Evolutionary conservation across 2,888 invertebrate genomes (phyloP).

Genomic region (Andrena trimmerana): DNA sequence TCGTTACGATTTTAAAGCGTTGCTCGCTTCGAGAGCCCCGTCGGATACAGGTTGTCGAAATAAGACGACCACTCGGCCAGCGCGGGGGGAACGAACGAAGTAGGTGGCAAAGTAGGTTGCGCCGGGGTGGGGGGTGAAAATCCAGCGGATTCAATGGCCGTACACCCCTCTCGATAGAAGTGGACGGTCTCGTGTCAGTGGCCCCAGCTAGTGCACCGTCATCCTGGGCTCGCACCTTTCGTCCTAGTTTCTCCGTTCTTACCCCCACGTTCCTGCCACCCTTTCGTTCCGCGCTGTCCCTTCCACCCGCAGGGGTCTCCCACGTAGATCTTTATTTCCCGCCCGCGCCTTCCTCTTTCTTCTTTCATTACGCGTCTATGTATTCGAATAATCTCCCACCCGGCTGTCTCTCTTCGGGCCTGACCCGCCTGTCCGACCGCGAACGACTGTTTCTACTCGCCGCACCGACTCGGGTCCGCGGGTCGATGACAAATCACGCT

Average conservation of each 20-base stretch:
- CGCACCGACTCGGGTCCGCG: not conserved
- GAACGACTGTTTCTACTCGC: constrained; percentile 10
- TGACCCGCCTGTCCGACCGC: constrained; percentile 6
- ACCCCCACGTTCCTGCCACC: constrained; percentile 58
- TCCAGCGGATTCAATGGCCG: constrained; percentile 63
- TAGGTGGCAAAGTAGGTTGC: constrained; percentile 78
- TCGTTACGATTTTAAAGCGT: constrained; percentile 27
- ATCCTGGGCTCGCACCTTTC: constrained; percentile 74
- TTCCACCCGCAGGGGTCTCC: constrained; percentile 17
- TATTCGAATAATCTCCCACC: not conserved
- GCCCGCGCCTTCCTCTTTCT: constrained; percentile 7
- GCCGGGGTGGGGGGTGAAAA: constrained; percentile 62
- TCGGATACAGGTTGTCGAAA: constrained; percentile 58
- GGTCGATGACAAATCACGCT: not conserved
- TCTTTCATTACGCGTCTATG: constrained; percentile 1
- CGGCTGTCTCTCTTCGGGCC: not conserved
- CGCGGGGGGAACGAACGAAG: constrained; percentile 53
- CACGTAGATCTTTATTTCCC: constrained; percentile 34
- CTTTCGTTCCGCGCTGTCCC: constrained; percentile 55
- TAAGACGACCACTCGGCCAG: constrained; percentile 52
- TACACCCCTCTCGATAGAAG: constrained; percentile 72
- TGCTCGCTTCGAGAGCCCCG: constrained; percentile 14
- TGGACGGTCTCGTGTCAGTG: constrained; percentile 78
- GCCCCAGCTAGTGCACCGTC: constrained; percentile 76
- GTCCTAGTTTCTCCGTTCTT: constrained; percentile 53